phyloP scores from a whole-genome alignment of 2,113 vertebrate genomes.

The Ictalurus punctatus region DNA sequence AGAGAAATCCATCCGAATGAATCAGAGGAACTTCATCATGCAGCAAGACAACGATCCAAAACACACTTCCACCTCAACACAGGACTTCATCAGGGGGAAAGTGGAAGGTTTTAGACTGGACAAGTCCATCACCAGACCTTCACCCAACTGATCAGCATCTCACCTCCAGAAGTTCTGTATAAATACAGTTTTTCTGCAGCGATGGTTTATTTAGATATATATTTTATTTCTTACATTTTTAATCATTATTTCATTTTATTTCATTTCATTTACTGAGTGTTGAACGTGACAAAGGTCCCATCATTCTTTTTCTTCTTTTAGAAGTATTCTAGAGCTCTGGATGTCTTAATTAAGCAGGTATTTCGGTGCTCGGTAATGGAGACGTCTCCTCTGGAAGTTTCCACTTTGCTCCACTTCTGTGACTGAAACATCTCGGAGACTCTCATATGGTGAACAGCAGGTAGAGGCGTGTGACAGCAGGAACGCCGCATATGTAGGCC shows the following conservation, averaged over 20 bases:
- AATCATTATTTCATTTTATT: neutral
- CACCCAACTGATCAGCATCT: too few relatives aligned
- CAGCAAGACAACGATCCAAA: too few relatives aligned
- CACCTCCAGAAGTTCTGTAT: neutral
- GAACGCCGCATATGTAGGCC: constrained; percentile 57
- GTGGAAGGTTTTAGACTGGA: too few relatives aligned
- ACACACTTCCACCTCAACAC: too few relatives aligned
- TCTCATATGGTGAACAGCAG: constrained; percentile 45
- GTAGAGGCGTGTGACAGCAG: constrained; percentile 45
- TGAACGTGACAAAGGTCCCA: neutral
- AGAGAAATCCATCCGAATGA: too few relatives aligned
- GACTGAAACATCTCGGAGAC: constrained; percentile 13
- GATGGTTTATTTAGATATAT: neutral
- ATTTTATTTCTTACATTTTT: neutral
- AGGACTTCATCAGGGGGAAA: too few relatives aligned
- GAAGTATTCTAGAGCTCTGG: neutral
- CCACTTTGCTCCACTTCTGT: constrained; percentile 46
- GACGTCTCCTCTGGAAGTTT: constrained; percentile 21
- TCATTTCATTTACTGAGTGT: neutral
- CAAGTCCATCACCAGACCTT: too few relatives aligned
- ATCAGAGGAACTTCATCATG: too few relatives aligned
- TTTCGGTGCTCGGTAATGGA: neutral
- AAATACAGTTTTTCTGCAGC: neutral
- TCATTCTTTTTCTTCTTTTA: neutral
- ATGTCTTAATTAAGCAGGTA: constrained; percentile 27